phyloP scores from a whole-genome alignment of 2,113 vertebrate genomes.

The Shinisaurus crocodilurus region DNA sequence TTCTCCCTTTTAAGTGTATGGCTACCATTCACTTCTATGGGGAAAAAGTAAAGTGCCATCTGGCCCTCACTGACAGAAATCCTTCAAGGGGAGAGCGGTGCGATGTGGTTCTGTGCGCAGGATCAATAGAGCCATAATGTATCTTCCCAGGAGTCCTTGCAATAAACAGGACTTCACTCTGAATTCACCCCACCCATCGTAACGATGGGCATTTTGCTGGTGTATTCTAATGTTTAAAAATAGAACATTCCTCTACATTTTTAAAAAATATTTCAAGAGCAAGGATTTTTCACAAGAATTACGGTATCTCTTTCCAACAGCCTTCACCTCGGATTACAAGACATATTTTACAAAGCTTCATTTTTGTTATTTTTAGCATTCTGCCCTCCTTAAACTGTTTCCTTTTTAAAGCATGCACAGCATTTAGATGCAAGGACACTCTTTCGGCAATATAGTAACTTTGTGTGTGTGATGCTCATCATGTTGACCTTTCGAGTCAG shows the following conservation, averaged over 20 bases:
- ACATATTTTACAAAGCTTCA: conserved; percentile 5
- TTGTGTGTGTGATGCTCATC: neutral
- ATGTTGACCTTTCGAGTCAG: neutral
- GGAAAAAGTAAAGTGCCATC: no score
- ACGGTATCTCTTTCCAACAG: conserved; percentile 40
- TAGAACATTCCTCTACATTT: neutral
- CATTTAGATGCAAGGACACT: neutral
- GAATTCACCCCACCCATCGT: neutral
- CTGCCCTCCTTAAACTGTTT: conserved; percentile 10
- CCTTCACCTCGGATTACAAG: conserved; percentile 8
- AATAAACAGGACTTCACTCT: no score
- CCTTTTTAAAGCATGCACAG: neutral
- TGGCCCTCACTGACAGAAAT: no score
- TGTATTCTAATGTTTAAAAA: neutral
- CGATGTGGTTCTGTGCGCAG: neutral
- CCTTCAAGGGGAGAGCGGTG: no score
- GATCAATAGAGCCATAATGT: no score
- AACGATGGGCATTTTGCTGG: neutral
- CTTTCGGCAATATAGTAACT: neutral
- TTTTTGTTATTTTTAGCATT: conserved; percentile 37
- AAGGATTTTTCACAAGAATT: conserved; percentile 49
- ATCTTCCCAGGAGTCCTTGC: neutral
- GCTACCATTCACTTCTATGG: no score
- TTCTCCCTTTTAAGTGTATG: no score
- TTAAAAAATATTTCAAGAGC: neutral